These are phyloP conservation scores for Corythoichthys haematopterus DNA, from an alignment of 2,113 vertebrate genomes.

Conservation along the genomic window DNA sequence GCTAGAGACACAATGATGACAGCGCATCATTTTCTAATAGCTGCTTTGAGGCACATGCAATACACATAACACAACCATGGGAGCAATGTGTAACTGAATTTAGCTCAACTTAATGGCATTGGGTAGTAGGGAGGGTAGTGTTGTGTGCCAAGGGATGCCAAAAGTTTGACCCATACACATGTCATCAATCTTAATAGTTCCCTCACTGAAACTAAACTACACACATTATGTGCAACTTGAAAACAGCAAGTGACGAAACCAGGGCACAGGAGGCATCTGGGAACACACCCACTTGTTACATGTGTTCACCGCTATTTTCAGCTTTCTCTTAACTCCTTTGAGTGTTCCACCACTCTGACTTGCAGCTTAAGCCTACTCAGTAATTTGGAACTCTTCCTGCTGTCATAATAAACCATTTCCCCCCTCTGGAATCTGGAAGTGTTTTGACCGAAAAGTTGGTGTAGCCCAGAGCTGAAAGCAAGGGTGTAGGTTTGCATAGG, in stretches of 20 bases:
- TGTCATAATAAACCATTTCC: slow-evolving; percentile 54
- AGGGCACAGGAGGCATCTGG: slow-evolving; percentile 39
- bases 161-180: not conserved
- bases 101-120: not conserved
- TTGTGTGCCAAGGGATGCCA: not conserved
- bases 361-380: slow-evolving; percentile 22
- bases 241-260: slow-evolving; percentile 27
- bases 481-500: no score
- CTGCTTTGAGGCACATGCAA: not conserved
- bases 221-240: slow-evolving; percentile 5
- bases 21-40: not conserved
- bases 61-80: not conserved
- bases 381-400: slow-evolving; percentile 47
- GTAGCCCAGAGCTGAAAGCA: not conserved
- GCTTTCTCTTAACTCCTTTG: slow-evolving; percentile 33
- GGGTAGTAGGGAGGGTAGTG: not conserved
- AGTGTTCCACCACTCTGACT: slow-evolving; percentile 27
- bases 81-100: not conserved
- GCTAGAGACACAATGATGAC: not conserved
- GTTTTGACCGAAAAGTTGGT: slow-evolving; percentile 23
- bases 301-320: slow-evolving; percentile 41
- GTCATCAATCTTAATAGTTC: slow-evolving; percentile 4
- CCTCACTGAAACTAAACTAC: not conserved
- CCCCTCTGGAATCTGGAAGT: slow-evolving; percentile 34
- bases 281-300: slow-evolving; percentile 26